Evolutionary conservation across 2,888 invertebrate species (phyloP).

Genomic region (Amorpha juglandis): DNA sequence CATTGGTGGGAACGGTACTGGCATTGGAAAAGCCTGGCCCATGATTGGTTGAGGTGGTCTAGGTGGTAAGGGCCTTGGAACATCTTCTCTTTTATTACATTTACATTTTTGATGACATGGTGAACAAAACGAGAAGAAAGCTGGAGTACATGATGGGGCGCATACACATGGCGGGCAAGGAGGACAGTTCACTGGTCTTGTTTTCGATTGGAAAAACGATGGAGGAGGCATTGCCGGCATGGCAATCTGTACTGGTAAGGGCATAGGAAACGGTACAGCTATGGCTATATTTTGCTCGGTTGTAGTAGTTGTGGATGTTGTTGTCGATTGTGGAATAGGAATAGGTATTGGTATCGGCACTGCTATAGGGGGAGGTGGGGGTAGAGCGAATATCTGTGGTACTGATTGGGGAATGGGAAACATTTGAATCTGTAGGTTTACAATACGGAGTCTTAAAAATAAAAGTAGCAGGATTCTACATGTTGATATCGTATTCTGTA

Average conservation of each 20-base stretch:
- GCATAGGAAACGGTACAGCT: conserved; percentile 45
- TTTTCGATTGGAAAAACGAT: conserved; percentile 37
- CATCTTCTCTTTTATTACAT: conserved; percentile 51
- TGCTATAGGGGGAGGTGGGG: conserved; percentile 34
- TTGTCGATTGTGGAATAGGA: conserved; percentile 31
- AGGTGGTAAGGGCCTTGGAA: conserved; percentile 49
- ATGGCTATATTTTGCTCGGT: conserved; percentile 34
- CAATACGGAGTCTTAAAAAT: conserved; percentile 26
- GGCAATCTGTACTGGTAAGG: conserved; percentile 52
- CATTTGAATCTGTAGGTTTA: conserved; percentile 44
- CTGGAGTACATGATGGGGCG: conserved; percentile 65
- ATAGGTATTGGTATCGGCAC: conserved; percentile 40
- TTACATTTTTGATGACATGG: conserved; percentile 68
- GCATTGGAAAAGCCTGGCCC: conserved; percentile 38
- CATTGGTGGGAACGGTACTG: conserved; percentile 33
- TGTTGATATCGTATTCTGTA: neutral
- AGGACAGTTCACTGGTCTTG: conserved; percentile 53
- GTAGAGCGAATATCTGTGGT: conserved; percentile 31
- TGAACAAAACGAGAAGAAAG: conserved; percentile 71
- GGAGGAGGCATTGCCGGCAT: conserved; percentile 50
- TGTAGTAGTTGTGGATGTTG: conserved; percentile 38
- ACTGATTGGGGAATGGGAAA: conserved; percentile 28
- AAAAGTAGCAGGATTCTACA: neutral
- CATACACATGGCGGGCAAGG: conserved; percentile 72
- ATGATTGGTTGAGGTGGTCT: conserved; percentile 40